phyloP scores from a whole-genome alignment of 2,113 vertebrate genomes.

The Thalassarche chlororhynchos region DNA sequence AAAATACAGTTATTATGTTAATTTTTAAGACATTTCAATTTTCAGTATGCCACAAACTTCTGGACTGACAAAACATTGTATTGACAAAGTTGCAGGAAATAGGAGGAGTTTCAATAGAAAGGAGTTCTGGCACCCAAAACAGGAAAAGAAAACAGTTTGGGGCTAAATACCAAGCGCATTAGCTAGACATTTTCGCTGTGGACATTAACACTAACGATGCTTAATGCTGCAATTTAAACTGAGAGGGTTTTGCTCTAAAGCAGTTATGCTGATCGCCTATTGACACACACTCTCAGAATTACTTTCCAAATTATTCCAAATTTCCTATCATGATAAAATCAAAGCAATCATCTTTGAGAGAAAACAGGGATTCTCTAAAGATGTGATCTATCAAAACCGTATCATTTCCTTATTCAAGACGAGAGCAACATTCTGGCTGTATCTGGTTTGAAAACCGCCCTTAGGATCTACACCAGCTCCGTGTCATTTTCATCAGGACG shows the following conservation, averaged over 20 bases:
- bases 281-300: not conserved
- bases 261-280: accelerated
- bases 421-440: not conserved
- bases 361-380: not conserved
- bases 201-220: too few relatives aligned
- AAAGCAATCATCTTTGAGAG: not conserved
- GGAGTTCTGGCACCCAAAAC: not conserved
- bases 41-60: not conserved
- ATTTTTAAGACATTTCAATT: not conserved
- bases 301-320: not conserved
- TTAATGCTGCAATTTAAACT: not conserved
- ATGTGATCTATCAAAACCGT: accelerated
- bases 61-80: not conserved
- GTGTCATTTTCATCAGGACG: not conserved
- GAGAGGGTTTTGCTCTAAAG: not conserved
- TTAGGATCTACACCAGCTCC: not conserved
- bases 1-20: not conserved
- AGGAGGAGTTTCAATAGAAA: not conserved
- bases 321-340: not conserved
- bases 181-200: not conserved
- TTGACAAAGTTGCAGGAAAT: not conserved
- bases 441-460: not conserved
- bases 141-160: not conserved
- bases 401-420: not conserved
- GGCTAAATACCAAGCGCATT: not conserved